phyloP scores from a whole-genome alignment of 2,797 vertebrate species.

The Scolopax rusticola region DNA sequence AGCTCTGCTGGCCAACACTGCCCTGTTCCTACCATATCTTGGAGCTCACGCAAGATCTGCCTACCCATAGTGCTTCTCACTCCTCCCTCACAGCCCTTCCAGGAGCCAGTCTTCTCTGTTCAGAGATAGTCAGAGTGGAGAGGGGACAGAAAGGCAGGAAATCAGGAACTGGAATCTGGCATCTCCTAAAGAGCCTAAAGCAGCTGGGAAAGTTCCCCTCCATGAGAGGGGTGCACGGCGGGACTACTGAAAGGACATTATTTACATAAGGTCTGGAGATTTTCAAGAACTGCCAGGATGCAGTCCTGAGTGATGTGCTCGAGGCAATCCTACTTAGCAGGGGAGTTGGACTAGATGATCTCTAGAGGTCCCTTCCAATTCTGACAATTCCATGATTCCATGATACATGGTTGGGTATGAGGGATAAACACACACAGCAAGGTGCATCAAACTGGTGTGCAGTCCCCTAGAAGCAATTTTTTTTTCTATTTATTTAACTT shows the following conservation, averaged over 20 bases:
- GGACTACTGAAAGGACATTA: neutral
- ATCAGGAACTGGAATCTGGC: neutral
- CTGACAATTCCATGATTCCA: too few species aligned
- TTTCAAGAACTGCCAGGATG: too few species aligned
- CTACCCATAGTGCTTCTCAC: neutral
- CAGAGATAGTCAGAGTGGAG: neutral
- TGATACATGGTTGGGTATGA: fast-evolving
- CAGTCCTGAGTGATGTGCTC: too few species aligned
- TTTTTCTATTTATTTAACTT: neutral
- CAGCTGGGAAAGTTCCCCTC: neutral
- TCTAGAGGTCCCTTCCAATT: too few species aligned
- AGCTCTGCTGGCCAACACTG: fast-evolving
- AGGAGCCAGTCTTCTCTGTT: neutral
- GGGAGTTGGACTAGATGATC: too few species aligned
- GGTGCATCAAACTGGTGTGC: neutral
- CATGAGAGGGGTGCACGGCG: fast-evolving
- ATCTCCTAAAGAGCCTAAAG: neutral
- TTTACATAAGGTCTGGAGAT: neutral
- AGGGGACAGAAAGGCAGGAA: neutral
- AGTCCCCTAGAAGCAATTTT: neutral
- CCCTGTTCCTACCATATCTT: neutral
- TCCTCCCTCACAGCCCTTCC: neutral
- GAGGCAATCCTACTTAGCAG: too few species aligned
- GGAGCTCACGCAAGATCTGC: neutral
- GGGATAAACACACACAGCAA: neutral